Conservation (phyloP, 2,888 invertebrate species). For the Eurytoma adleriae region DNA sequence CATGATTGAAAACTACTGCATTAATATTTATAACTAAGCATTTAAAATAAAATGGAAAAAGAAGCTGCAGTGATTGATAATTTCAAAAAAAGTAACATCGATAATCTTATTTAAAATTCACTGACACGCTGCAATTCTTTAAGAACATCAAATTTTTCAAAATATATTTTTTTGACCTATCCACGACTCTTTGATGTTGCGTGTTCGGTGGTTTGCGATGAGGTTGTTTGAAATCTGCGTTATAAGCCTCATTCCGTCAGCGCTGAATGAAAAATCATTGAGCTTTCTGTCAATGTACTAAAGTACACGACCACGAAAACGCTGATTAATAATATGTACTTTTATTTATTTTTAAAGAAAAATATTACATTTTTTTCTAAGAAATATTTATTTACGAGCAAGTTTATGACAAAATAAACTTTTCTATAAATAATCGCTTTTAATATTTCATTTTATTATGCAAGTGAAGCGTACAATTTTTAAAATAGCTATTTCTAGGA, state of each 20-base stretch:
- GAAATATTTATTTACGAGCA: too few relatives aligned
- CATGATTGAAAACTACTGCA: too few relatives aligned
- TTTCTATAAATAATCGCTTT: too few relatives aligned
- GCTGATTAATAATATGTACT: slow-evolving; percentile 41
- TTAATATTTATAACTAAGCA: too few relatives aligned
- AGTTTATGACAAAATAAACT: too few relatives aligned
- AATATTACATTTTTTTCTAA: slow-evolving; percentile 16
- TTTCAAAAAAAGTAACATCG: too few relatives aligned
- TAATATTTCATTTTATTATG: background rate
- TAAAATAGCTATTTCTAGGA: too few relatives aligned
- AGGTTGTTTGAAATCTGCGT: slow-evolving; percentile 25
- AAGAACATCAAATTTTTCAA: background rate
- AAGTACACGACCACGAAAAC: background rate
- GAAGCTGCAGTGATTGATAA: too few relatives aligned
- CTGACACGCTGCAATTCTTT: too few relatives aligned
- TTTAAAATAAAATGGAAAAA: too few relatives aligned
- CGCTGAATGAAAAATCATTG: slow-evolving; percentile 22
- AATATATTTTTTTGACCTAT: slow-evolving; percentile 8
- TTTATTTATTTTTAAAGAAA: slow-evolving; percentile 41
- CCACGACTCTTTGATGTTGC: background rate
- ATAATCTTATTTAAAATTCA: too few relatives aligned
- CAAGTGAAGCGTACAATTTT: background rate
- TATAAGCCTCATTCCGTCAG: background rate
- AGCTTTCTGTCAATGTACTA: slow-evolving; percentile 5
- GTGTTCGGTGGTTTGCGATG: slow-evolving; percentile 28